Evolutionary conservation across 2,888 invertebrate species (phyloP), one percentile per base, ranked within the genome.

Genomic region (Zootermopsis nevadensis): DNA sequence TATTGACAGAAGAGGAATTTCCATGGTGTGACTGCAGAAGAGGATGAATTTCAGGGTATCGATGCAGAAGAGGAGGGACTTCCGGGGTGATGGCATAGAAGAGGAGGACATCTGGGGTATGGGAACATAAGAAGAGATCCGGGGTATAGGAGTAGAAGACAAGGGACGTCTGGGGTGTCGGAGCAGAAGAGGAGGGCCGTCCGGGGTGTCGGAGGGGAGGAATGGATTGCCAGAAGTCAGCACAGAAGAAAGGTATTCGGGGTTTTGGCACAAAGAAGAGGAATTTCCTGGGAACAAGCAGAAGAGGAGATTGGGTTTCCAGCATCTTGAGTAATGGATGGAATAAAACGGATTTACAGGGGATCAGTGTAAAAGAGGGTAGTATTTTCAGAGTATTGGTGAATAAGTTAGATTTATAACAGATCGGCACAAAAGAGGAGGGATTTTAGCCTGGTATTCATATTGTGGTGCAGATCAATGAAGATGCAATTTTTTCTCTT

Each of bases 111-210:
- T n/a, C n/a, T n/a, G 10, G 38, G 38, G 10, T 38, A 38, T 38
- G 7, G 27, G 10, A 4, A 27, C 27, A 67, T 10, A 67, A 67
- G 67, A 67, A 27, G 67, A 27, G n/a, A n/a, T 27, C 24, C 27
- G 12, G 7, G 22, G 66, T 24, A 66, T 22, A 10, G 7, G 8
- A 7, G 66, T 7, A 66, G 66, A 66, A 66, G 48, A 48, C 48
- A 15, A 48, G 48, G 60, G 60, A n/a, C n/a, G n/a, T n/a, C 27
- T 3, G 8, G 27, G 60, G n/a, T 48, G 48, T 60, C 60, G 27
- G 6, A 8, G 27, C 27, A 69, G 69, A 69, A 69, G 69, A 69
- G 69, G 69, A 69, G 31, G 31, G 67, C 19, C 66, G n/a, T 66
- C 30, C n/a, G 0, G 66, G 66, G 48, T n/a, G n/a, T n/a, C n/a